phyloP scores from a whole-genome alignment of 1,140 invertebrate genomes.

The Chelonus insularis region DNA sequence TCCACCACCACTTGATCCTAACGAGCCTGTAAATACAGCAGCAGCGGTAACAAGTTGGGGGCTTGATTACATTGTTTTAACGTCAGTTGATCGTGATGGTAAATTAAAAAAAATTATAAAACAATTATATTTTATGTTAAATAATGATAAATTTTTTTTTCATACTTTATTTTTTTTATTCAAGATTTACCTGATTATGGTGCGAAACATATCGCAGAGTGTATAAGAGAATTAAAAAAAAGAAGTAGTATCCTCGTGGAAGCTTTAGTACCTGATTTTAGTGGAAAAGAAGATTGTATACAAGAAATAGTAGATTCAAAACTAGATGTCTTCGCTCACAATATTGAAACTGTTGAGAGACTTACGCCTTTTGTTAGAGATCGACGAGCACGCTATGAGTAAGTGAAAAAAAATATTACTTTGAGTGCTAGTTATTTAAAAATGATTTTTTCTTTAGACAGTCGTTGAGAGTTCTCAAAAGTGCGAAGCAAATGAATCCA shows the following conservation, averaged over 20 bases:
- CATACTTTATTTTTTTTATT: background rate
- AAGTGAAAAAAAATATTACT: no score
- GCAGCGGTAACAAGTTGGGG: slow-evolving; percentile 92
- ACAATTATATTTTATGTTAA: slow-evolving; percentile 20
- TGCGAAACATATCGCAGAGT: slow-evolving; percentile 87
- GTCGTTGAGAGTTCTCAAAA: slow-evolving; percentile 79
- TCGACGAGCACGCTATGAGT: slow-evolving; percentile 75
- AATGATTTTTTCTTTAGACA: slow-evolving; percentile 67
- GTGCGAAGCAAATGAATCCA: slow-evolving; percentile 79
- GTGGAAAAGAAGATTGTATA: slow-evolving; percentile 79
- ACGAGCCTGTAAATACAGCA: slow-evolving; percentile 93
- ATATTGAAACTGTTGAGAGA: slow-evolving; percentile 92
- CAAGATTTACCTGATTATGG: slow-evolving; percentile 89
- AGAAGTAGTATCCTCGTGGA: slow-evolving; percentile 91
- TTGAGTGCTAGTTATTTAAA: no score
- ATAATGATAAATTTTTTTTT: slow-evolving; percentile 16
- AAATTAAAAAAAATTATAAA: no score
- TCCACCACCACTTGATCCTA: slow-evolving; percentile 88
- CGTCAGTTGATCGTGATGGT: slow-evolving; percentile 97
- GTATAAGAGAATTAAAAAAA: slow-evolving; percentile 78
- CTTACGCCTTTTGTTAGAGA: slow-evolving; percentile 91
- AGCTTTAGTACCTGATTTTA: slow-evolving; percentile 96
- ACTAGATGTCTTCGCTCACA: slow-evolving; percentile 95
- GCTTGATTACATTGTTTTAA: slow-evolving; percentile 96
- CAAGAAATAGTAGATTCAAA: slow-evolving; percentile 79